Evolutionary conservation across 2,888 invertebrate genomes (phyloP).

Genomic region (Mantis religiosa): DNA sequence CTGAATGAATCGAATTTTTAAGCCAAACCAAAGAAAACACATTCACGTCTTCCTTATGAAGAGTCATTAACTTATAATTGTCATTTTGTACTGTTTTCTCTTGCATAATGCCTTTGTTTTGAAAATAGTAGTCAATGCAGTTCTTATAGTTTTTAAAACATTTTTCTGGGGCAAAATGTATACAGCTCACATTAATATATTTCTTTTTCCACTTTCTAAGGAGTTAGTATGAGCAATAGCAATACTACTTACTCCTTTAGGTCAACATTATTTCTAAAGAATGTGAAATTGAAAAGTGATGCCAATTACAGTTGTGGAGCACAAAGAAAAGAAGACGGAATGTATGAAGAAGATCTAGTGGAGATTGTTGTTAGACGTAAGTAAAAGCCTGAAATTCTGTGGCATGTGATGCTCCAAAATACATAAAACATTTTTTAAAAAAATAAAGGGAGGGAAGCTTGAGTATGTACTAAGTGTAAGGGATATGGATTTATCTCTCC

Average conservation of each 20-base stretch:
- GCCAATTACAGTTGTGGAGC: slow-evolving; percentile 39
- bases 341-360: slow-evolving; percentile 35
- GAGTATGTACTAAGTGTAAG: no score
- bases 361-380: not conserved
- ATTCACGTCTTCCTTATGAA: no score
- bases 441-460: no score
- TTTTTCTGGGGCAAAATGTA: not conserved
- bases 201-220: not conserved
- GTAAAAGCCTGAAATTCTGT: not conserved
- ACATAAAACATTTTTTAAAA: no score
- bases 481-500: no score
- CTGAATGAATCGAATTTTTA: not conserved
- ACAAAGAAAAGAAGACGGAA: slow-evolving; percentile 32
- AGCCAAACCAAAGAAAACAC: no score
- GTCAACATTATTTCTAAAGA: slow-evolving; percentile 39
- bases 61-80: no score
- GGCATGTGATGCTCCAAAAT: not conserved
- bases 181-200: not conserved
- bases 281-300: slow-evolving; percentile 38
- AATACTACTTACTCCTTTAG: slow-evolving; percentile 42
- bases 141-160: no score
- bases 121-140: no score
- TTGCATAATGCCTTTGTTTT: not conserved
- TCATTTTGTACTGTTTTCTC: not conserved
- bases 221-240: not conserved